These are phyloP conservation scores for Cardiocondyla obscurior DNA, from an alignment of 1,140 invertebrate species.

Conservation along the genomic window DNA sequence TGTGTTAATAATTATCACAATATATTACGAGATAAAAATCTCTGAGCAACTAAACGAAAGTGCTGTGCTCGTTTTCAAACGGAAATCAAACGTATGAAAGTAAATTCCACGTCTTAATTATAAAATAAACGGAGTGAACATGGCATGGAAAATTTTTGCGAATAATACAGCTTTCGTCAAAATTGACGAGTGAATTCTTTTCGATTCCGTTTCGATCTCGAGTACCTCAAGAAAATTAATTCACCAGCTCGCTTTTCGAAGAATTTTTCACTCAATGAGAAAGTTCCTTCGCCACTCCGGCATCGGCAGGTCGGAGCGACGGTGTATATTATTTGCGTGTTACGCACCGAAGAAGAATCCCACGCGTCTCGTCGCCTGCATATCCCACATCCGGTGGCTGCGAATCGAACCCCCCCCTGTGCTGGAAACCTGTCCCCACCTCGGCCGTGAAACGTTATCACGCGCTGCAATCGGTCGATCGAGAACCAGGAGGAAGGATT, in stretches of 20 bases:
- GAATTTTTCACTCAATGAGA: background rate
- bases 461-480: constrained; percentile 59
- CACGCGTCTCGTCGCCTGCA: constrained; percentile 76
- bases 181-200: background rate
- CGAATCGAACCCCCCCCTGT: constrained; percentile 53
- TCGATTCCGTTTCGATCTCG: background rate
- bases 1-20: background rate
- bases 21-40: background rate
- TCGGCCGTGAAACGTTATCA: constrained; percentile 50
- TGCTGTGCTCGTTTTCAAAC: background rate
- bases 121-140: background rate
- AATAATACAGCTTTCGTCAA: background rate
- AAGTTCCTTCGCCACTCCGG: constrained; percentile 30
- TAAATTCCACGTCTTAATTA: background rate
- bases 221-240: background rate
- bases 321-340: constrained; percentile 44
- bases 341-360: constrained; percentile 66
- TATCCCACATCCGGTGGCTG: constrained; percentile 76
- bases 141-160: background rate
- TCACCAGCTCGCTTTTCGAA: background rate
- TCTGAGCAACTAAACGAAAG: background rate
- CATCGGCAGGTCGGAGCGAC: constrained; percentile 53
- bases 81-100: background rate
- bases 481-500: background rate
- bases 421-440: constrained; percentile 72